phyloP scores from a whole-genome alignment of 1,140 invertebrate species.

The Streblospio benedicti region DNA sequence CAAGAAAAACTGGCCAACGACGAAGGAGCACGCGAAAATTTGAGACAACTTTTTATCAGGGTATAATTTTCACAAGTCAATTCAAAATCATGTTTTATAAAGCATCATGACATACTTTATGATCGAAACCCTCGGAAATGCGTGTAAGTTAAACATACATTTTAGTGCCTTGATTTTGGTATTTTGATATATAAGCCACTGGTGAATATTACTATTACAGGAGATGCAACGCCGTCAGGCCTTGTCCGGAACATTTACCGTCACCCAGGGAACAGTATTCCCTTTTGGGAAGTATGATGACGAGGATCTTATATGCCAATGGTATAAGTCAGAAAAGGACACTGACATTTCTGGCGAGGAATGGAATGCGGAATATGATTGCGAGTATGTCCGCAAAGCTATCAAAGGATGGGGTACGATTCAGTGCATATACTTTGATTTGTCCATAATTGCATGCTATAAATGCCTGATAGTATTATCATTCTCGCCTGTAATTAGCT shows the following conservation, averaged over 20 bases:
- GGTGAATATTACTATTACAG: no score
- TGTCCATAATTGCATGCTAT: no score
- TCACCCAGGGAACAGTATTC: background rate
- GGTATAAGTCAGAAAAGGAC: background rate
- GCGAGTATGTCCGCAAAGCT: conserved; percentile 36
- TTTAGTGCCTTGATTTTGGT: no score
- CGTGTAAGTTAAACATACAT: no score
- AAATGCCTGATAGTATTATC: no score
- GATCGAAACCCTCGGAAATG: no score
- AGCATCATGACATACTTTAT: no score
- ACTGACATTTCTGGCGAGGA: background rate
- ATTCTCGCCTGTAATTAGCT: no score
- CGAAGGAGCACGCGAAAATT: background rate
- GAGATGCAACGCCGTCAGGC: background rate
- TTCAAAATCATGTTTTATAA: no score
- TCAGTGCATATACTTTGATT: no score
- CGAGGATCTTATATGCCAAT: background rate
- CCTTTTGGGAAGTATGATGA: background rate
- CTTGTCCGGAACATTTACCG: conserved; percentile 1
- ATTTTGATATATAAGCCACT: no score
- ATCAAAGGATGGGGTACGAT: conserved; percentile 47
- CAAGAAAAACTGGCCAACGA: background rate
- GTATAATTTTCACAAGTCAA: no score
- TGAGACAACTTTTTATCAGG: background rate
- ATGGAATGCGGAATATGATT: conserved; percentile 24